Percentiles rank a stretch among this genome's conserved stretches.
These are phyloP conservation scores for Oxyteleia sp. DNA, from an alignment of 2,888 invertebrate genomes.

Conservation along the genomic window DNA sequence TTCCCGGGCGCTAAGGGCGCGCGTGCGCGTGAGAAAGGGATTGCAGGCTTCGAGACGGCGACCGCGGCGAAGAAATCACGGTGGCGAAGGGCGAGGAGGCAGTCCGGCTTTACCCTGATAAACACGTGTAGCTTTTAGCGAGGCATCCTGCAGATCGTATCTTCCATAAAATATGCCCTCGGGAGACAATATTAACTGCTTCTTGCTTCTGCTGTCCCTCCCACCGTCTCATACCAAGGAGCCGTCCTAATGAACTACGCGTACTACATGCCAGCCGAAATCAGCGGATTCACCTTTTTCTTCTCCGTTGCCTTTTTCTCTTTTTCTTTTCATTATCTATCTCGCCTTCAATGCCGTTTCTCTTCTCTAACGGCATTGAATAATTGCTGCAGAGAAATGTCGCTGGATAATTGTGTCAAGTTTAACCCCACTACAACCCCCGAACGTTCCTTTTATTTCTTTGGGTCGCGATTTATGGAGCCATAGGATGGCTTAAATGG, in stretches of 20 bases:
- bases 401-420: slow-evolving; percentile 67
- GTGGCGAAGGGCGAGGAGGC: slow-evolving; percentile 76
- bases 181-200: slow-evolving; percentile 87
- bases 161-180: slow-evolving; percentile 86
- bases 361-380: slow-evolving; percentile 56
- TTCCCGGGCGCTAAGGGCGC: slow-evolving; percentile 61
- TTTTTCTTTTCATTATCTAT: slow-evolving; percentile 51
- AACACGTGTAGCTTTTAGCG: slow-evolving; percentile 88
- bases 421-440: slow-evolving; percentile 17
- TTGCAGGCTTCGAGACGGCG: slow-evolving; percentile 74
- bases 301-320: slow-evolving; percentile 17
- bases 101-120: slow-evolving; percentile 83
- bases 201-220: slow-evolving; percentile 84
- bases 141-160: slow-evolving; percentile 87
- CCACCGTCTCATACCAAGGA: slow-evolving; percentile 73
- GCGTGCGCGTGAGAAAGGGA: slow-evolving; percentile 72
- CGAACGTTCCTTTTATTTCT: slow-evolving; percentile 31
- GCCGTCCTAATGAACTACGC: slow-evolving; percentile 81
- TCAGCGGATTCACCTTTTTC: slow-evolving; percentile 65
- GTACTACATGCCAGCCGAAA: slow-evolving; percentile 76
- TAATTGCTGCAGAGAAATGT: slow-evolving; percentile 67
- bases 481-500: slow-evolving; percentile 33
- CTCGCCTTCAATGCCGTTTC: slow-evolving; percentile 50
- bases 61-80: slow-evolving; percentile 79
- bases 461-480: slow-evolving; percentile 36